Conservation (phyloP, 1,140 invertebrate genomes). For the Trichonephila inaurata region DNA sequence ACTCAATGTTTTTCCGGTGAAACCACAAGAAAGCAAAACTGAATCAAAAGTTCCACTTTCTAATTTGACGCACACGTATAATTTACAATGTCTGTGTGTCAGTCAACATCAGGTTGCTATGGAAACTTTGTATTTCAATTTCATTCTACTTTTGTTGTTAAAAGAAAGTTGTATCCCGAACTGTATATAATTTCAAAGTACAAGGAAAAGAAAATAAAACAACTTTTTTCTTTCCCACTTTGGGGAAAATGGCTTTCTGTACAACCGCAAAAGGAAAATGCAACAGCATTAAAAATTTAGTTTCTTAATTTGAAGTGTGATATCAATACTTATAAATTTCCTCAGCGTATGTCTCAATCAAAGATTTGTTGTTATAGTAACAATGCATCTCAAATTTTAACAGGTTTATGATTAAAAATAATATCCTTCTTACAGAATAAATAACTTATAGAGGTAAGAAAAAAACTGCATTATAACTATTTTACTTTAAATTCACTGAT, state of each 20-base stretch:
- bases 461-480: too few relatives aligned
- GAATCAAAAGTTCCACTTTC: not conserved
- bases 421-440: too few relatives aligned
- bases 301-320: too few relatives aligned
- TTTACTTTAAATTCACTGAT: too few relatives aligned
- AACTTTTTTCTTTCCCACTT: constrained; percentile 3
- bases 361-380: too few relatives aligned
- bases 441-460: too few relatives aligned
- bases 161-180: not conserved
- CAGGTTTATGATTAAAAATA: too few relatives aligned
- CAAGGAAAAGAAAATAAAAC: not conserved
- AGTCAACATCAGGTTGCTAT: not conserved
- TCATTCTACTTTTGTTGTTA: not conserved
- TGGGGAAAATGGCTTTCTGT: not conserved
- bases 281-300: too few relatives aligned
- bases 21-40: not conserved
- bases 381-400: too few relatives aligned
- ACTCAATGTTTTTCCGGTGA: not conserved
- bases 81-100: not conserved
- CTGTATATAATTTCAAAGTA: too few relatives aligned
- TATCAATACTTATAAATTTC: too few relatives aligned
- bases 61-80: not conserved
- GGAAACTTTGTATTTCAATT: not conserved
- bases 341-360: too few relatives aligned
- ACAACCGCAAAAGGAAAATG: not conserved